Percentiles rank a stretch among this genome's conserved stretches.
Conservation (phyloP, 2,888 invertebrate species). For the Drosophila niveifrons region DNA sequence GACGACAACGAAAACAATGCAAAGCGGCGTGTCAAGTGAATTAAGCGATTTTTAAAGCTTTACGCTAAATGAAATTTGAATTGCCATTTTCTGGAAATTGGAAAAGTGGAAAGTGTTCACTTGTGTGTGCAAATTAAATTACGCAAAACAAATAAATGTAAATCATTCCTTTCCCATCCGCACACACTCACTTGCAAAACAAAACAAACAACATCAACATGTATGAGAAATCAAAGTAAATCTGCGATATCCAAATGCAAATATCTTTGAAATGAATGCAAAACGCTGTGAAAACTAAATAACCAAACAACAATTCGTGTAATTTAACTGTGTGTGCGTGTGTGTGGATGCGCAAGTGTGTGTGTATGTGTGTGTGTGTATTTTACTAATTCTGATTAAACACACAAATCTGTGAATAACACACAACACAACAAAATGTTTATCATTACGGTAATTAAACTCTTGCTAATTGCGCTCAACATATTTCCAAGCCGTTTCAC, state of each 20-base stretch:
- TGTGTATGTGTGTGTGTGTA: conserved; percentile 23
- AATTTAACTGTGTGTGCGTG: conserved; percentile 43
- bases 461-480: conserved; percentile 85
- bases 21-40: conserved; percentile 76
- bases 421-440: conserved; percentile 80
- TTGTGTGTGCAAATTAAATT: conserved; percentile 80
- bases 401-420: conserved; percentile 19
- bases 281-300: conserved; percentile 38
- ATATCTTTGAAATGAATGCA: conserved; percentile 24
- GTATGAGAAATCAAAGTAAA: conserved; percentile 34
- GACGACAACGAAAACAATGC: conserved; percentile 47
- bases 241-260: conserved; percentile 21
- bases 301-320: conserved; percentile 27
- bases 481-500: conserved; percentile 85
- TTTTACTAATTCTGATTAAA: conserved; percentile 53
- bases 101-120: conserved; percentile 51
- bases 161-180: conserved; percentile 10
- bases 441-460: conserved; percentile 85
- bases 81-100: conserved; percentile 54
- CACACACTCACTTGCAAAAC: conserved; percentile 11
- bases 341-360: no score
- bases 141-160: conserved; percentile 77
- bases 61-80: conserved; percentile 79
- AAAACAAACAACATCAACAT: conserved; percentile 49
- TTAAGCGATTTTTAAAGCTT: conserved; percentile 82